Evolutionary conservation across 2,888 invertebrate genomes (phyloP), one percentile per base, ranked within the genome.

Genomic region (Eubasilissa splendida): DNA sequence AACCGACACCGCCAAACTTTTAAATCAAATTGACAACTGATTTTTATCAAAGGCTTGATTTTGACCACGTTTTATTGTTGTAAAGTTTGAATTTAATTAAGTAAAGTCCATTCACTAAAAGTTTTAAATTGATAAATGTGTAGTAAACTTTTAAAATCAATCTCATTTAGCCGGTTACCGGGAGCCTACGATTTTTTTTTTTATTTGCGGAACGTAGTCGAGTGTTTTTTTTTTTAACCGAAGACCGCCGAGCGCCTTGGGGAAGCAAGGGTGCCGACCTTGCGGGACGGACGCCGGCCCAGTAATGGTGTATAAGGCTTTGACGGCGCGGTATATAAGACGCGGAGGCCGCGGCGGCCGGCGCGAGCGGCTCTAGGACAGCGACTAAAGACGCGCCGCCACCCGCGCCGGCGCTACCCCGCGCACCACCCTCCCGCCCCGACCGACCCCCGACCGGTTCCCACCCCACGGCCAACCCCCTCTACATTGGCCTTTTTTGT

Each of bases 331-430:
- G 73, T 76, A 77, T 83, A 80, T 83, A 82, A 83, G 83, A 83
- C 75, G 79, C 74, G 81, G 66, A 77, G 75, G 81, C 79, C 77
- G 79, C 81, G 70, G 68, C 77, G 77, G 76, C 77, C 82, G 80
- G 66, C 82, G 82, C 79, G 79, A 75, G 80, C 82, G 80, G 82
- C 80, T 80, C 73, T 76, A 70, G 77, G 66, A 82, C 76, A 77
- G 77, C 82, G 79, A 82, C 82, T 82, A 80, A 82, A 82, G 83
- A 80, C 80, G 83, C 80, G 81, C 77, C 81, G 74, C 68, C 42
- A 75, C 66, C 79, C 82, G 82, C 82, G 82, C 68, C 80, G 77
- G 75, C 79, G 74, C 78, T 76, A 53, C 75, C 82, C 76, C 77
- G 66, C 50, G 59, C 42, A 56, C 54, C 54, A 53, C 56, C 74